Evolutionary conservation across 2,888 invertebrate species (phyloP), one percentile per base, ranked within the genome.

Genomic region (Chironomus riparius): DNA sequence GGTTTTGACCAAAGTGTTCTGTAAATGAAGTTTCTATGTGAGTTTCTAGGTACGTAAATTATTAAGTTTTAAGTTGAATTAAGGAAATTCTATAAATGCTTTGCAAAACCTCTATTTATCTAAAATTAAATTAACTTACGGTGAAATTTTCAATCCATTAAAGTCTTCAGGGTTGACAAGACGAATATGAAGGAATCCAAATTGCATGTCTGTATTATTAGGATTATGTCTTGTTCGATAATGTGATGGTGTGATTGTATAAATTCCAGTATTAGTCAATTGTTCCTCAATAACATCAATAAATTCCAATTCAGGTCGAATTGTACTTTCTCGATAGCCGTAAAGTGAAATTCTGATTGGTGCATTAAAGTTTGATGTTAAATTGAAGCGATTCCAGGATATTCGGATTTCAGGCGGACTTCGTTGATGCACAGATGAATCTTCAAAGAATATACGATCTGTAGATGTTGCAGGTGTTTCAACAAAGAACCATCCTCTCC

Each of bases 401-500:
- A 96, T 91, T 80, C 87, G 88, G 70, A 97, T 87, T 81, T 91
- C 89, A 3, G 87, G 86, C 0, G 95, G 94, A 77, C 88, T 86
- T 77, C 89, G 88, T 80, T 92, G 87, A 80, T 93, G 91, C 3
- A 93, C 88, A 47, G 89, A 87, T 78, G 90, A 88, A 76, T 89
- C 90, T 61, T 90, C 86, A 83, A 95, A 94, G 85, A 90, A 92
- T 76, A 97, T 93, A 81, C 90, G 91, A 82, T 95, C 94, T 0
- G 92, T 88, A 0, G 95, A 94, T 0, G 92, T 92, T 0, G 91
- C 92, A 0, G 96, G 95, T 0, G 96, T 94, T 88, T 97, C 95
- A 78, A 97, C 92, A 81, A 95, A 95, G 84, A 91, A 96, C 85
- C 90, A 91, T 79, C 95, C 95, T 80, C 93, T 92, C 93, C 95